These are phyloP conservation scores for Microcebus murinus DNA, from an alignment of 2,113 vertebrate species.

Conservation along the genomic window DNA sequence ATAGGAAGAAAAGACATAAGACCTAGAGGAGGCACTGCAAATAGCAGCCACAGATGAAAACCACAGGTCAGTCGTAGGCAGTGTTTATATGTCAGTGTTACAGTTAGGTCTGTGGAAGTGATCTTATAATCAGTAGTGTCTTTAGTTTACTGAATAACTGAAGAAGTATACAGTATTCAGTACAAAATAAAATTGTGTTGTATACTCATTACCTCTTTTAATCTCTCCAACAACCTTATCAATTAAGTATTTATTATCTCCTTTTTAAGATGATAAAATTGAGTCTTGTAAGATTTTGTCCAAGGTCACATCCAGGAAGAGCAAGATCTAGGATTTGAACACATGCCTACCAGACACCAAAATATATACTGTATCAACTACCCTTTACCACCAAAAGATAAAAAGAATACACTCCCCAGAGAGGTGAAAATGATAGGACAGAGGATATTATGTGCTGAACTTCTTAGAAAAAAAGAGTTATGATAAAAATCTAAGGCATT, in stretches of 20 bases:
- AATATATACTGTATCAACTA: background rate
- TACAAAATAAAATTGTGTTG: conserved; percentile 3
- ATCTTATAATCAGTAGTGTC: background rate
- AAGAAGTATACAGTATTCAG: background rate
- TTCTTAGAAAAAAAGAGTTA: conserved; percentile 7
- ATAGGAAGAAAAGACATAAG: background rate
- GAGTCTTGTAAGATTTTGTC: background rate
- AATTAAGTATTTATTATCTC: background rate
- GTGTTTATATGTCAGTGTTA: background rate
- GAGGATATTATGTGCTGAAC: background rate
- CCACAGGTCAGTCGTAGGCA: background rate
- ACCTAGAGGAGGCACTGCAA: background rate
- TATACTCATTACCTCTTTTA: background rate
- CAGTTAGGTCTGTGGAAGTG: background rate
- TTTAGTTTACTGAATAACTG: background rate
- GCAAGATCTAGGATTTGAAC: background rate
- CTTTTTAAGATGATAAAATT: conserved; percentile 11
- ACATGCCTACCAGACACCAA: background rate
- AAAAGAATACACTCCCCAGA: background rate
- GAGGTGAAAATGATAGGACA: background rate
- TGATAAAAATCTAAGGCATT: background rate
- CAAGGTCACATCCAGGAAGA: background rate
- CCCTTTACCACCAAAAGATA: background rate
- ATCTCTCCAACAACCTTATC: background rate
- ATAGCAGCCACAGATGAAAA: conserved; percentile 3